Base-by-base conservation (phyloP, 1,140 invertebrate genomes). In the Leptinotarsa texana region DNA sequence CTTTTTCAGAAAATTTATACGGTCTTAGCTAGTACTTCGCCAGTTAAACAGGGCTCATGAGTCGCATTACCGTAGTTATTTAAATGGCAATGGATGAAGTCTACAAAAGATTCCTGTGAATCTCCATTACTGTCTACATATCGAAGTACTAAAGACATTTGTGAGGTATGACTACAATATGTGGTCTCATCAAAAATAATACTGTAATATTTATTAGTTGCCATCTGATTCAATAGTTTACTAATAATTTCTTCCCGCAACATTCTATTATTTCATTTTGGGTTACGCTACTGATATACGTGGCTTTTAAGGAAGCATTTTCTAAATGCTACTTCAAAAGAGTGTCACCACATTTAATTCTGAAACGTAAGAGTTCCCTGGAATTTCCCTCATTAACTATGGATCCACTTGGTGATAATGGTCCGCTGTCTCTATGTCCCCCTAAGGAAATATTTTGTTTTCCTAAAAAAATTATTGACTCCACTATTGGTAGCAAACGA, bases 1-100 rank as follows among this genome's bases (percentile, higher is more conserved):
- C 13, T 13, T 75, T 70, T 78, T 75, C 22, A 79, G 73, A 27
- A 72, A 42, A 62, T 77, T 68, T 22, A 57, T 33, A 67, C 65
- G 24, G 33, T 67, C 4, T 67, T 24, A 17, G 22, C 65, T 67
- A 67, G 17, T 22, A 27, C 24, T 67, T 67, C 63, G 13, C 63
- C 63, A 22, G 68, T 48, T 42, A 69, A 42, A 22, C 15, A 21
- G 42, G 63, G 69, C 63, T 72, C 74, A 51, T 13, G 17, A 27
- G 74, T 65, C 5, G 48, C 13, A 33, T 72, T 17, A 42, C 42
- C 42, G 49, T 24, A 71, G 71, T 75, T 75, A 21, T 72, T 24
- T 27, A 3, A 15, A 57, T 57, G 51, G n/a, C 51, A 57, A 57
- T 57, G 15, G 13, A 73, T 47, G 13, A 76, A 73, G 15, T 15